A percentile compares a stretch with the other conserved stretches of the same genome.
These are phyloP conservation scores for Scrobipalpa atriplicella DNA, from an alignment of 2,888 invertebrate species.

Conservation along the genomic window DNA sequence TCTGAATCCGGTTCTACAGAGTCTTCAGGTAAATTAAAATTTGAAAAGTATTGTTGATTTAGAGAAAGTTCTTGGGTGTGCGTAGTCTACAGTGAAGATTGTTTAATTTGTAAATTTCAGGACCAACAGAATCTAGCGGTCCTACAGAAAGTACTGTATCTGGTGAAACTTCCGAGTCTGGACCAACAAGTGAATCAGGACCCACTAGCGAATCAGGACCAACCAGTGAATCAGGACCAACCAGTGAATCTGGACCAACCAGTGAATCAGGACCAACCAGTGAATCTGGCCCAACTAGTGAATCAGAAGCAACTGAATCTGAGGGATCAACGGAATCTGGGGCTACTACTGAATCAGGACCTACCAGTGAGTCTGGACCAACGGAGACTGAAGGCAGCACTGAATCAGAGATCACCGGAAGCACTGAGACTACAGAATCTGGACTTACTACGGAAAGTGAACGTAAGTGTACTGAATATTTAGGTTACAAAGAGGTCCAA, in stretches of 20 bases:
- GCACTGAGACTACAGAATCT: conserved; percentile 26
- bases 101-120: too few species aligned
- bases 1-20: conserved; percentile 25
- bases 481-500: too few species aligned
- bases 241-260: conserved; percentile 23
- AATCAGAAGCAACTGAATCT: conserved; percentile 32
- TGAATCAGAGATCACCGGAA: conserved; percentile 15
- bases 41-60: not conserved
- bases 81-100: too few species aligned
- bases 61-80: too few species aligned
- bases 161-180: not conserved
- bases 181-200: conserved; percentile 5
- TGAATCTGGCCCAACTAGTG: conserved; percentile 20
- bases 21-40: not conserved
- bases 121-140: not conserved
- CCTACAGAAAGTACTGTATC: not conserved
- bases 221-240: conserved; percentile 1
- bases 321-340: conserved; percentile 30
- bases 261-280: conserved; percentile 21
- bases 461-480: not conserved
- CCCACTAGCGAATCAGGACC: conserved; percentile 23
- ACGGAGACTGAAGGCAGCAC: conserved; percentile 18
- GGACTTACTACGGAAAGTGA: conserved; percentile 25
- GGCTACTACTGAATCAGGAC: conserved; percentile 33
- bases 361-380: conserved; percentile 26